Percentiles rank a stretch among this genome's conserved stretches.
These are phyloP conservation scores for Aplysia californica DNA, from an alignment of 1,140 invertebrate genomes.

Conservation along the genomic window DNA sequence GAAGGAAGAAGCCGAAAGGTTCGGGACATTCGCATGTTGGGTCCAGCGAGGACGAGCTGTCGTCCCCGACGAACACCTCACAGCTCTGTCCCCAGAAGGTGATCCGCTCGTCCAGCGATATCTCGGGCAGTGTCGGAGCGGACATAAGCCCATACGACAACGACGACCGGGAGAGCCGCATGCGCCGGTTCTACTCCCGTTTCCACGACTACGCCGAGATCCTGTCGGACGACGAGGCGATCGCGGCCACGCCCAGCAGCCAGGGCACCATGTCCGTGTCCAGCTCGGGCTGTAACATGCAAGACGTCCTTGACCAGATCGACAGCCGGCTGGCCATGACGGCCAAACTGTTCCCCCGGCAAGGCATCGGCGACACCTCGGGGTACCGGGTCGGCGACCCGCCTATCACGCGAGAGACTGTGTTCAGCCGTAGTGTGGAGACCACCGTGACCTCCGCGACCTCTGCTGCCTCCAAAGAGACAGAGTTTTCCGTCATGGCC, in stretches of 20 bases:
- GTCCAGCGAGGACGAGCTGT: background rate
- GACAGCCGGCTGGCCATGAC: slow-evolving; percentile 22
- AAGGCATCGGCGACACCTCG: slow-evolving; percentile 10
- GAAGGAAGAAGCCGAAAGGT: slow-evolving; percentile 40
- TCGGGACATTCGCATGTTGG: background rate
- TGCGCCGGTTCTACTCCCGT: slow-evolving; percentile 33
- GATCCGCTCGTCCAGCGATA: background rate
- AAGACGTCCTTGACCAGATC: slow-evolving; percentile 33
- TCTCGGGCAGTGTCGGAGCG: background rate
- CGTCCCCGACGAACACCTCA: background rate
- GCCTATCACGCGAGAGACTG: background rate
- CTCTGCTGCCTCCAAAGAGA: background rate
- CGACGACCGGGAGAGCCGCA: background rate
- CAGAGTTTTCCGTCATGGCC: background rate
- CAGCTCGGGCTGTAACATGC: slow-evolving; percentile 37
- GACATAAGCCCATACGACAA: slow-evolving; percentile 17
- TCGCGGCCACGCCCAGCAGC: background rate
- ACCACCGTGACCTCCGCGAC: background rate
- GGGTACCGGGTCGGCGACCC: background rate
- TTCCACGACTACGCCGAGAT: slow-evolving; percentile 62
- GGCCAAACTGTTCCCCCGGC: slow-evolving; percentile 23
- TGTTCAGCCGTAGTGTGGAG: background rate
- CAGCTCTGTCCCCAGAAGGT: background rate
- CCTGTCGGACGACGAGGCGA: slow-evolving; percentile 42
- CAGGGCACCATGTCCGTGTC: slow-evolving; percentile 20